Conservation (phyloP, 2,113 vertebrate genomes). For the Apeltes quadracus region DNA sequence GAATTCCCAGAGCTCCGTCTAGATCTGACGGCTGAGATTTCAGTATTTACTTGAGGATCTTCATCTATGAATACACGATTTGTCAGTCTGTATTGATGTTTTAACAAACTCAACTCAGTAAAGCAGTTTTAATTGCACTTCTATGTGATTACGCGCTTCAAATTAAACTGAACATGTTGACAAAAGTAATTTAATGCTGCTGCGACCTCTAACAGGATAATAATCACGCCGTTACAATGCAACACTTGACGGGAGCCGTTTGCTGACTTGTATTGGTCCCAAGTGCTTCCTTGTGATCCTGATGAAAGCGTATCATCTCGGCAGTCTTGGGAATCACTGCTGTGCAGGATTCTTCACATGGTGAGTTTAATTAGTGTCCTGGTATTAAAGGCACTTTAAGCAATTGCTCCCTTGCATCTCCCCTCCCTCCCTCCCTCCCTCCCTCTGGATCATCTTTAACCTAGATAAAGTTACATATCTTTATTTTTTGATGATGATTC, state of each 20-base stretch:
- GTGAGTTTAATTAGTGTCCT: constrained; percentile 63
- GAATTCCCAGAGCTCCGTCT: constrained; percentile 35
- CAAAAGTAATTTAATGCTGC: constrained; percentile 6
- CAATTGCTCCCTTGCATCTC: constrained; percentile 44
- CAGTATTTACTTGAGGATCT: constrained; percentile 34
- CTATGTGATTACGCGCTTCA: neutral
- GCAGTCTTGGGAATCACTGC: constrained; percentile 49
- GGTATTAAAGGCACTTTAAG: constrained; percentile 53
- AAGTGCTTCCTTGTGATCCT: constrained; percentile 40
- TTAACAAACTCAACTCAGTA: neutral
- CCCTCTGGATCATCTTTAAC: constrained; percentile 58
- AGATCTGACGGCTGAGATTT: constrained; percentile 33
- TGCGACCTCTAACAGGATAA: constrained; percentile 41
- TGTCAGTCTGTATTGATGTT: neutral
- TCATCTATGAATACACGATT: neutral
- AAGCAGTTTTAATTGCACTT: constrained; percentile 5
- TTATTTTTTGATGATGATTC: constrained; percentile 20
- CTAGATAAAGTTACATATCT: constrained; percentile 39
- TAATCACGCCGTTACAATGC: constrained; percentile 20
- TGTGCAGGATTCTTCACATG: constrained; percentile 60
- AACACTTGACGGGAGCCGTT: constrained; percentile 34
- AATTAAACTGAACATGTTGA: constrained; percentile 12
- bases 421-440: constrained; percentile 1
- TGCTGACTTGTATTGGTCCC: constrained; percentile 31
- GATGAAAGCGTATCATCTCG: constrained; percentile 61